A percentile compares a stretch with the other conserved stretches of the same genome.
Evolutionary conservation across 2,888 invertebrate genomes (phyloP).

Genomic region (Drosophila setosimentum): DNA sequence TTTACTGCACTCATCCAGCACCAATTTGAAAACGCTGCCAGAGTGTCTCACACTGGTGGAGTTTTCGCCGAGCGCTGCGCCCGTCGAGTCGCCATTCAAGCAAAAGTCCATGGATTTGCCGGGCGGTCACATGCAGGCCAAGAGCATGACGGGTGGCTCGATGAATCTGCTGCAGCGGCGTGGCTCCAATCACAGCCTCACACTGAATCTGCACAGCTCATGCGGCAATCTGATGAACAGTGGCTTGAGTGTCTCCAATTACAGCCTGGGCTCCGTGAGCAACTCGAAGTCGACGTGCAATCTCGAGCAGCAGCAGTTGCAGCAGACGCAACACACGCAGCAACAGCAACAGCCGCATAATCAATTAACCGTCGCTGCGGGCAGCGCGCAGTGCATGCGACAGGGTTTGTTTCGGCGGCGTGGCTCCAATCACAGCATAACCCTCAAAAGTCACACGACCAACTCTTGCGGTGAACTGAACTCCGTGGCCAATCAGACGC

Average conservation of each 20-base stretch:
- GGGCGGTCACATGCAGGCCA: constrained; percentile 36
- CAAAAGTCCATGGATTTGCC: constrained; percentile 81
- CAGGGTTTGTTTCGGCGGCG: constrained; percentile 62
- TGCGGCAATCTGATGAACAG: constrained; percentile 84
- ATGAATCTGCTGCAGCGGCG: constrained; percentile 86
- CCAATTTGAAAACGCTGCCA: constrained; percentile 90
- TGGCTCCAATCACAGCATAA: constrained; percentile 87
- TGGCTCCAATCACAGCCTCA: constrained; percentile 88
- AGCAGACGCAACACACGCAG: constrained; percentile 6
- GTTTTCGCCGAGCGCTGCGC: constrained; percentile 83
- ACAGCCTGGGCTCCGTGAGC: constrained; percentile 86
- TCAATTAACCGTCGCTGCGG: constrained; percentile 57
- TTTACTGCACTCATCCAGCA: constrained; percentile 86
- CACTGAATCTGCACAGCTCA: constrained; percentile 87
- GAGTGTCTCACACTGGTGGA: constrained; percentile 90
- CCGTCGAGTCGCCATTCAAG: constrained; percentile 71
- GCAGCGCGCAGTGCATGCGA: constrained; percentile 60
- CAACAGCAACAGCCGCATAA: constrained; percentile 34
- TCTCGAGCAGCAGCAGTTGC: constrained; percentile 62
- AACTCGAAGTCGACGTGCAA: constrained; percentile 82
- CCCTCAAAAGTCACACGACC: constrained; percentile 85
- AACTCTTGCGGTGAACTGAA: constrained; percentile 85
- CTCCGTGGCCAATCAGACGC: constrained; percentile 86
- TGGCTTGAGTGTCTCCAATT: constrained; percentile 86
- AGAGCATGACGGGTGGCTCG: constrained; percentile 62